These are phyloP conservation scores for Drosophila yooni DNA, from an alignment of 2,888 invertebrate genomes.

Conservation along the genomic window DNA sequence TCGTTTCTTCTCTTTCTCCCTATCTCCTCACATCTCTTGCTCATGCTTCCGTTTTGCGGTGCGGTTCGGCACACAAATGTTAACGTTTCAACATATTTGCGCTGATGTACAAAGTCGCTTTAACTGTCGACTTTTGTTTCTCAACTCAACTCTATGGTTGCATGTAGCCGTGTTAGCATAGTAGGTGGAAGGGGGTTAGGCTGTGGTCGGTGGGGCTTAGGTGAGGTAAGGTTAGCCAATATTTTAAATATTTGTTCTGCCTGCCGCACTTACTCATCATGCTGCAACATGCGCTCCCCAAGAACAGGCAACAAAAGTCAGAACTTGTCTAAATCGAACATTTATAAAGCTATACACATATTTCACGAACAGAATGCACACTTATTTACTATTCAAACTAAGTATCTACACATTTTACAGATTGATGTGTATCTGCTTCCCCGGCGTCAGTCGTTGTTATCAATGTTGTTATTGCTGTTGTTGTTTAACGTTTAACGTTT, in stretches of 20 bases:
- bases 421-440: not conserved
- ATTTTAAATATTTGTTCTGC: not conserved
- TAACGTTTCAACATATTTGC: conserved; percentile 44
- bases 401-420: not conserved
- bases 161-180: conserved; percentile 22
- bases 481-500: not conserved
- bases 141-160: conserved; percentile 6
- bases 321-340: not conserved
- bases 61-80: conserved; percentile 33
- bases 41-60: not conserved
- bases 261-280: conserved; percentile 12
- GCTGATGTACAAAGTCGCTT: conserved; percentile 38
- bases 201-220: not conserved
- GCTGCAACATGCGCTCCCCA: conserved; percentile 8
- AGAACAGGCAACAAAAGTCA: not conserved
- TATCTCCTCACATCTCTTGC: not conserved
- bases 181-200: not conserved
- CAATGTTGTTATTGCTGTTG: conserved; percentile 14
- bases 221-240: conserved; percentile 3
- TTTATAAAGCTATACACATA: not conserved
- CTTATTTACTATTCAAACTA: conserved; percentile 6
- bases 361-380: not conserved
- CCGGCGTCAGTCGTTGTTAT: not conserved
- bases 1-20: not conserved
- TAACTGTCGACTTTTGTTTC: conserved; percentile 19